phyloP scores from a whole-genome alignment of 2,888 invertebrate genomes.

The Quadroppia sp. region DNA sequence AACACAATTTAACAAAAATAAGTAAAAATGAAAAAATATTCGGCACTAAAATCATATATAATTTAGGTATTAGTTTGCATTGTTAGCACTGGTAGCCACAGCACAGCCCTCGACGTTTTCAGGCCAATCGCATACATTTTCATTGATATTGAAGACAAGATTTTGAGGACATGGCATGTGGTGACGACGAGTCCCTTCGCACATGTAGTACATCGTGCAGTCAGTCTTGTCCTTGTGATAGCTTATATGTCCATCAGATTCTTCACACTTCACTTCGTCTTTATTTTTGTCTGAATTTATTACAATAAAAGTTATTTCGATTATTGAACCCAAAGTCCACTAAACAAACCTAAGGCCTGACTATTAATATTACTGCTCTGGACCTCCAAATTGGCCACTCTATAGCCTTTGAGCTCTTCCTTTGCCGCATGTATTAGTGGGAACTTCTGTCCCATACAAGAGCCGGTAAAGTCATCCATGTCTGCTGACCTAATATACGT shows the following conservation, averaged over 20 bases:
- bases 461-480: slow-evolving; percentile 88
- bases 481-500: slow-evolving; percentile 64
- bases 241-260: slow-evolving; percentile 91
- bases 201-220: slow-evolving; percentile 93
- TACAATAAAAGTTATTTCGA: background rate
- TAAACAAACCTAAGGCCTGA: background rate
- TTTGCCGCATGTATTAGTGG: slow-evolving; percentile 81
- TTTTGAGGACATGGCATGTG: slow-evolving; percentile 93
- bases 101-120: slow-evolving; percentile 45
- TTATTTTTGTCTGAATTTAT: slow-evolving; percentile 58
- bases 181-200: slow-evolving; percentile 84
- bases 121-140: slow-evolving; percentile 87
- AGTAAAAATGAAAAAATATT: slow-evolving; percentile 8
- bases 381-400: slow-evolving; percentile 45
- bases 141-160: slow-evolving; percentile 84
- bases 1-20: no score
- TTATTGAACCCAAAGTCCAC: background rate
- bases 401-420: slow-evolving; percentile 74
- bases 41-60: background rate
- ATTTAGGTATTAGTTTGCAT: background rate
- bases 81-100: background rate
- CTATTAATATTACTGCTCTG: slow-evolving; percentile 34
- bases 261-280: slow-evolving; percentile 80
- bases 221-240: slow-evolving; percentile 85
- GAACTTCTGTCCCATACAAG: slow-evolving; percentile 81